A percentile compares a stretch with the other conserved stretches of the same genome.
Conservation (phyloP, 2,797 vertebrate genomes). For the Sciurus vulgaris region DNA sequence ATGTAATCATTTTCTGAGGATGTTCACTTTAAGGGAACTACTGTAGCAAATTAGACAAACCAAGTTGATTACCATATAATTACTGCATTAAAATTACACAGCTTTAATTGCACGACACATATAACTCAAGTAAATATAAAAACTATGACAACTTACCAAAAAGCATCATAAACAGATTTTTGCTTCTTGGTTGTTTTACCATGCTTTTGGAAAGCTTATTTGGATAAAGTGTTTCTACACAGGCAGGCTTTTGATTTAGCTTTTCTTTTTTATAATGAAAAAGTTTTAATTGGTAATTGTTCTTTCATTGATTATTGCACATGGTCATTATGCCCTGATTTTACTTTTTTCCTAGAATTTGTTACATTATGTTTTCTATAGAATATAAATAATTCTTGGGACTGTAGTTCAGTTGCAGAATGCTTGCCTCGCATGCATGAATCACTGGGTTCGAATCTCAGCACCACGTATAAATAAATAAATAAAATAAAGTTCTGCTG, state of each 20-base stretch:
- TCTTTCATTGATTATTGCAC: too few species aligned
- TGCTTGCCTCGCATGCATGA: too few species aligned
- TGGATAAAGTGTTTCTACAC: constrained; percentile 18
- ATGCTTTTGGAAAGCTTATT: neutral
- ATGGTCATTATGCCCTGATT: too few species aligned
- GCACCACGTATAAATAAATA: too few species aligned
- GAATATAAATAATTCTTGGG: too few species aligned
- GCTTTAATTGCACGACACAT: constrained; percentile 31
- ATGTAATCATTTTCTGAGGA: constrained; percentile 47
- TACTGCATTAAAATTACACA: constrained; percentile 67
- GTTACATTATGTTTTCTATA: too few species aligned
- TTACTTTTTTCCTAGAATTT: too few species aligned
- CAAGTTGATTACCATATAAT: constrained; percentile 68
- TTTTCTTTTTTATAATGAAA: too few species aligned
- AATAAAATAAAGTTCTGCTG: too few species aligned
- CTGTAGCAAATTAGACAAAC: constrained; percentile 49
- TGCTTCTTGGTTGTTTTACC: neutral
- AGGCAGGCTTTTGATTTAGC: neutral
- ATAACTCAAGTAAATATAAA: constrained; percentile 46
- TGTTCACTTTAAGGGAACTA: constrained; percentile 58
- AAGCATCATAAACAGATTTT: constrained; percentile 13
- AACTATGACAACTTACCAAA: constrained; percentile 41
- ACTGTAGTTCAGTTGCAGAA: too few species aligned
- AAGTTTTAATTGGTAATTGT: too few species aligned
- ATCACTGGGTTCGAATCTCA: too few species aligned